Evolutionary conservation across 2,113 vertebrate species (phyloP).

Genomic region (Marmota monax): DNA sequence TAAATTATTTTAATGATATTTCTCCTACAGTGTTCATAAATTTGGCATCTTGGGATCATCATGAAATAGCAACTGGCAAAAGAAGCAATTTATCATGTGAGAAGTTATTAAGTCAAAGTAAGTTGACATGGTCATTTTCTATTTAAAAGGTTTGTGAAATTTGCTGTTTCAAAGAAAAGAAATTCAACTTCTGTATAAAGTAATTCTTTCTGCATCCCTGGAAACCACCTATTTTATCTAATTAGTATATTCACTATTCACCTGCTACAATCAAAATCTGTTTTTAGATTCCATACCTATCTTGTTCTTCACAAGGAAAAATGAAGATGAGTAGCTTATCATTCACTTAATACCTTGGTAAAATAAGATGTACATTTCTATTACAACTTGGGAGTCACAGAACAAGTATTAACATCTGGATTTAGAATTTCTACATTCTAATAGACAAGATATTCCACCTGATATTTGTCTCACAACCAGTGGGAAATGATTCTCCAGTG

Average conservation of each 20-base stretch:
- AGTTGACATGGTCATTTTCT: conserved; percentile 17
- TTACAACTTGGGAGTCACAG: background rate
- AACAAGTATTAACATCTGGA: background rate
- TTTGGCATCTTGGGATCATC: background rate
- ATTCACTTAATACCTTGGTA: background rate
- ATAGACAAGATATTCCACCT: background rate
- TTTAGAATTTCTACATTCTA: background rate
- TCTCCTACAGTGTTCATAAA: background rate
- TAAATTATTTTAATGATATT: conserved; percentile 47
- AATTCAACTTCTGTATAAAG: background rate
- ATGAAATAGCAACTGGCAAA: conserved; percentile 2
- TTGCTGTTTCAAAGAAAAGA: conserved; percentile 36
- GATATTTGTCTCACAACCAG: background rate
- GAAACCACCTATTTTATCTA: background rate
- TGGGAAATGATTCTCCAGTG: background rate
- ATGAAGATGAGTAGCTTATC: background rate
- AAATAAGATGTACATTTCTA: background rate
- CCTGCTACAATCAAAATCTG: background rate
- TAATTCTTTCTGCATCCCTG: background rate
- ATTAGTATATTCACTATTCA: background rate
- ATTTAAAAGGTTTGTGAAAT: conserved; percentile 11
- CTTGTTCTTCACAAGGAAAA: background rate
- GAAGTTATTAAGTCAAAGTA: conserved; percentile 30
- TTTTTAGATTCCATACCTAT: background rate
- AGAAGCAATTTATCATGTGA: background rate